Base-by-base conservation (phyloP, 2,888 invertebrate species). In the Hyles lineata region DNA sequence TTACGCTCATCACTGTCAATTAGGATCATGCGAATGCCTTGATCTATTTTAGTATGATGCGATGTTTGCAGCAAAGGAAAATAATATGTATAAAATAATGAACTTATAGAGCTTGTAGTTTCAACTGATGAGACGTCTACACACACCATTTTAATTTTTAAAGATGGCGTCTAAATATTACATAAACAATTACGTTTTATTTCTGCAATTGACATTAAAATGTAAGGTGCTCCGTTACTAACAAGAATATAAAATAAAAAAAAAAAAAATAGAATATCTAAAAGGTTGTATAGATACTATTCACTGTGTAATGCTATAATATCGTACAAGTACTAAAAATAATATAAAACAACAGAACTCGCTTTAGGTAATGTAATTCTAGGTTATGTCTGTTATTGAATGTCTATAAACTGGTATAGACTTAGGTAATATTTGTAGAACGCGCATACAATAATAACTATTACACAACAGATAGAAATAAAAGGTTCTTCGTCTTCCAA, bases 1-100 rank as follows among this genome's bases (percentile, higher is more conserved):
- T 67, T 50, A 67, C 67, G 67, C 67, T 50, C 67, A 50, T 67
- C 67, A 67, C 67, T 67, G 67, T 67, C 50, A 67, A 67, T 67
- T 67, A 67, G 50, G 67, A 67, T 35, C 35, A 63, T 67, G 23
- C 50, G 50, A 67, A 67, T 67, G 67, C 67, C 67, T 67, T 67
- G 67, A 67, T 67, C 67, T 67, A 67, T 67, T 67, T 43, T 50
- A 15, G 67, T 50, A 43, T 23, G 23, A 23, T 19, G n/a, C 55
- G 55, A 17, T 55, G 55, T 15, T 29, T 50, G 62, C 32, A 43
- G 43, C 21, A 50, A 63, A 67, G 67, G 32, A 55, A 70, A 70
- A 70, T 35, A 29, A 29, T 70, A 25, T 70, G 23, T 21, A 29
- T 23, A 32, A 58, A 52, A 25, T 21, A 15, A 21, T 21, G 58